Evolutionary conservation across 2,797 vertebrate genomes (phyloP), one percentile per base, ranked within the genome.

Genomic region (Gymnocypris eckloni): DNA sequence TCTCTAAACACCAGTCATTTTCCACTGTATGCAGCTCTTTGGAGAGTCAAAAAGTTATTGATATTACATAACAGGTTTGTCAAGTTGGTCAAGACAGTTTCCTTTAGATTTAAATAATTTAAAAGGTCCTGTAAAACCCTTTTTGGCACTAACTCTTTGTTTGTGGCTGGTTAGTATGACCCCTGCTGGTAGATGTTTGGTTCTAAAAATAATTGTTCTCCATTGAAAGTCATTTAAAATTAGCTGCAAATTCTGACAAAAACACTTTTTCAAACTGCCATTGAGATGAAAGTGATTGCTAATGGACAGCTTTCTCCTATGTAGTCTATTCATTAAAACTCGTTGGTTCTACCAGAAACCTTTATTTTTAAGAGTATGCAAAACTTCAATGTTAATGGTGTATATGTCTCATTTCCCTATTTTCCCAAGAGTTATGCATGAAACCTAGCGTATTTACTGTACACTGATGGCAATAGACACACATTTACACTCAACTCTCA

Each of bases 401-500:
- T 18, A 11, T 72, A 15, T 25, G 8, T 48, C 25, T 75, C 18
- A 81, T 59, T 59, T 82, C 4, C 6, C n/a, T 61, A 43, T 20
- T 78, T 39, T 77, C 28, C 28, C 28, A 10, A 43, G 4, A 76
- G 12, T 39, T 69, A 28, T 16, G 22, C 43, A 84, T 25, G 13
- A 77, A 67, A 76, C 41, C 37, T n/a, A n/a, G 8, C 33, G 18
- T 72, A 48, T 25, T 73, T 41, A 9, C 52, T 52, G 8, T 37
- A 79, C 75, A 84, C 43, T 56, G 33, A 78, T 54, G 28, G 45
- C 28, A 67, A 33, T 48, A 20, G 6, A 2, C 20, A 39, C 37
- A n/a, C 20, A 16, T 45, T 79, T 16, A 79, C 50, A 72, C 66
- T 45, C 50, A 85, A 66, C 59, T 69, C 77, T 84, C 75, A 87